These are phyloP conservation scores for Pipa parva DNA, from an alignment of 2,113 vertebrate genomes.

Conservation along the genomic window DNA sequence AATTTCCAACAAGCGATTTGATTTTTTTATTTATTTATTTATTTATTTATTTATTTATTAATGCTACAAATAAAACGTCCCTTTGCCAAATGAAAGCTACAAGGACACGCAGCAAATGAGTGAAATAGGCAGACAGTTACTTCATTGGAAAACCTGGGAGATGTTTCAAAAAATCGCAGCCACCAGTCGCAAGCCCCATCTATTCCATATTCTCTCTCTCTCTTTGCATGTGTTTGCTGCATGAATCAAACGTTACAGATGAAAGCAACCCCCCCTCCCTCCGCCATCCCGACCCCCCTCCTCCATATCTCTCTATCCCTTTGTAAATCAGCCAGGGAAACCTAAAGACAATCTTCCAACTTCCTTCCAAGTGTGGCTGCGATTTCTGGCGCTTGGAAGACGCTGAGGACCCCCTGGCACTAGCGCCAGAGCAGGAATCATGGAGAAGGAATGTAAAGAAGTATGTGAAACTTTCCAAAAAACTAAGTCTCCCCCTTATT, in stretches of 20 bases:
- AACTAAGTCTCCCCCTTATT: conserved; percentile 33
- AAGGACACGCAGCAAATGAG: conserved; percentile 12
- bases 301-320: conserved; percentile 17
- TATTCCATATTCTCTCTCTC: background rate
- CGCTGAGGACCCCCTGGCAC: conserved; percentile 48
- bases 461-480: conserved; percentile 43
- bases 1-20: conserved; percentile 21
- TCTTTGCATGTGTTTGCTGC: background rate
- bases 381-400: conserved; percentile 41
- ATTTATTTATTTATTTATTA: conserved; percentile 14
- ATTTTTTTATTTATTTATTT: conserved; percentile 24
- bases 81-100: conserved; percentile 29
- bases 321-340: conserved; percentile 36
- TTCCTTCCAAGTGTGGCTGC: conserved; percentile 40
- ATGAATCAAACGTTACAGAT: conserved; percentile 15
- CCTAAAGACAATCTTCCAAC: conserved; percentile 41
- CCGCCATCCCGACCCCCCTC: background rate
- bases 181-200: conserved; percentile 18
- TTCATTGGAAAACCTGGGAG: conserved; percentile 30
- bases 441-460: conserved; percentile 37
- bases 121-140: conserved; percentile 37
- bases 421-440: conserved; percentile 26
- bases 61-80: conserved; percentile 28
- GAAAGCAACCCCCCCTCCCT: background rate
- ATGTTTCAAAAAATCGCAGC: background rate